These are phyloP conservation scores for Coptotermes formosanus DNA, from an alignment of 1,140 invertebrate genomes.

Conservation along the genomic window DNA sequence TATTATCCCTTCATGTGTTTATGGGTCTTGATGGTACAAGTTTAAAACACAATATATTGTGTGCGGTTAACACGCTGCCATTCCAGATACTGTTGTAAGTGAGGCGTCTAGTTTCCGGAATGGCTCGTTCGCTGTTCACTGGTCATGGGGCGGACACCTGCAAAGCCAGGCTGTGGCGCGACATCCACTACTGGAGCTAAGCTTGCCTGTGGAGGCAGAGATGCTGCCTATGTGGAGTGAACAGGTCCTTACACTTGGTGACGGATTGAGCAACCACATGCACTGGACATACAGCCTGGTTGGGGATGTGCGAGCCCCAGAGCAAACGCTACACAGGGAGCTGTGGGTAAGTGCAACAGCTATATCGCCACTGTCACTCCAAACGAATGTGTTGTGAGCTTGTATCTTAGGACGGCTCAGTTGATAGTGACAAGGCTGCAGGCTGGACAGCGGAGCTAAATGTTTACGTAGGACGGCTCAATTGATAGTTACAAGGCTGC, in stretches of 20 bases:
- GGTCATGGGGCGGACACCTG: conserved; percentile 67
- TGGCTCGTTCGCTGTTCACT: conserved; percentile 68
- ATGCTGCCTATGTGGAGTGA: conserved; percentile 86
- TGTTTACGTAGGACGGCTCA: too few species aligned
- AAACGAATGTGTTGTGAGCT: too few species aligned
- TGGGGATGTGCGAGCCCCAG: conserved; percentile 76
- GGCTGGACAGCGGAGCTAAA: too few species aligned
- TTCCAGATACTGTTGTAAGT: conserved; percentile 60
- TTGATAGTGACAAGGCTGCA: too few species aligned
- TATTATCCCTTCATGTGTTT: neutral
- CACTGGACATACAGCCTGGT: conserved; percentile 76
- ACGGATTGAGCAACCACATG: conserved; percentile 72
- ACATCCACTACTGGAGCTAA: conserved; percentile 82
- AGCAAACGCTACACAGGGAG: conserved; percentile 77
- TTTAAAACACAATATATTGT: neutral
- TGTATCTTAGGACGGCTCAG: too few species aligned
- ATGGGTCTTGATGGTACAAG: neutral
- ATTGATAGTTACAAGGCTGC: too few species aligned
- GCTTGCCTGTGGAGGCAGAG: conserved; percentile 86
- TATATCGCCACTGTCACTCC: too few species aligned
- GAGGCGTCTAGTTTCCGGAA: conserved; percentile 74
- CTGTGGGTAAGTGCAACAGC: conserved; percentile 55
- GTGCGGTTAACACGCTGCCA: neutral
- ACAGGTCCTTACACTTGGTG: conserved; percentile 72
- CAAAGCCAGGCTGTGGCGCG: conserved; percentile 74